Evolutionary conservation across 1,140 invertebrate genomes (phyloP).

Genomic region (Apis cerana): DNA sequence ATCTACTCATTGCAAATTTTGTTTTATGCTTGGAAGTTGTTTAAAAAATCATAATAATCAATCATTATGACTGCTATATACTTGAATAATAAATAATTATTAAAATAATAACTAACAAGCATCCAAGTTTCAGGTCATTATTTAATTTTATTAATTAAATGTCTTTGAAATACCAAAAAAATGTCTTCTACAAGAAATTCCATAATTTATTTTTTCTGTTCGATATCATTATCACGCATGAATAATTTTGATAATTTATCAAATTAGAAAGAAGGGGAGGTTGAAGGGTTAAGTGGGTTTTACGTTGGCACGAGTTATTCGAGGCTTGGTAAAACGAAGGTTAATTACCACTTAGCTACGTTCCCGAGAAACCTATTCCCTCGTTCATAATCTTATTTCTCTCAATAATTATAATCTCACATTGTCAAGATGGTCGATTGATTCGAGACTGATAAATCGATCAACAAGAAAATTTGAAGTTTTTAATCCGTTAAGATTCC

Average conservation of each 20-base stretch:
- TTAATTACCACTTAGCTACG: slow-evolving; percentile 67
- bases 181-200: not conserved
- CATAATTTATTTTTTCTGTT: not conserved
- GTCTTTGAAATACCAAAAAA: too few relatives aligned
- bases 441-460: not conserved
- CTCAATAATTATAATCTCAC: slow-evolving; percentile 29
- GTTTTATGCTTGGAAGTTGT: too few relatives aligned
- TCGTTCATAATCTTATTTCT: slow-evolving; percentile 1
- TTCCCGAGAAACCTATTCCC: slow-evolving; percentile 6
- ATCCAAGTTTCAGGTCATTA: too few relatives aligned
- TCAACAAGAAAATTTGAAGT: too few relatives aligned
- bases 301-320: slow-evolving; percentile 50
- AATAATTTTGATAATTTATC: not conserved
- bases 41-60: too few relatives aligned
- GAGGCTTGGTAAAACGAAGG: slow-evolving; percentile 43
- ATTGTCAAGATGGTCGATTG: not conserved
- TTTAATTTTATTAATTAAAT: too few relatives aligned
- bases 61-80: too few relatives aligned
- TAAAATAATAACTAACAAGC: too few relatives aligned
- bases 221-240: not conserved
- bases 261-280: not conserved
- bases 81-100: too few relatives aligned
- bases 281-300: slow-evolving; percentile 38
- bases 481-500: not conserved
- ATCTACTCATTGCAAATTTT: too few relatives aligned